Conservation (phyloP, 2,797 vertebrate genomes). For the Lateolabrax maculatus region DNA sequence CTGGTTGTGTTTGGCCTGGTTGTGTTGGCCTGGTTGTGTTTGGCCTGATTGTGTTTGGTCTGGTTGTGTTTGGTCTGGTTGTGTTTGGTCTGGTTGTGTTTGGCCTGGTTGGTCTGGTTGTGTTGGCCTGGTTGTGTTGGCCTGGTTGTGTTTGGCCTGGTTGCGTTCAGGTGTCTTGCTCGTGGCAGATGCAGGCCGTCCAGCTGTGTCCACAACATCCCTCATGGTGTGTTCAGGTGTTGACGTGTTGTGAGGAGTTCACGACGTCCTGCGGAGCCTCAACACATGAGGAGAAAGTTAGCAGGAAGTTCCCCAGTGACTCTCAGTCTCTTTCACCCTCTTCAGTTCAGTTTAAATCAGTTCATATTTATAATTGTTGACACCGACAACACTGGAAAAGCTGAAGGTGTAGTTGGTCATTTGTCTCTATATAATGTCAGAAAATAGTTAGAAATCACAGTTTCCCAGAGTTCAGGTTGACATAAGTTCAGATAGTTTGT, state of each 20-base stretch:
- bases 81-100: too few species aligned
- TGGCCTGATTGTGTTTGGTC: not conserved
- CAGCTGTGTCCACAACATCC: slow-evolving; percentile 50
- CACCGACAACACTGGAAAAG: not conserved
- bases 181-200: slow-evolving; percentile 30
- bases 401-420: not conserved
- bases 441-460: not conserved
- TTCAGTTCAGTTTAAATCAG: not conserved
- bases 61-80: slow-evolving; percentile 8
- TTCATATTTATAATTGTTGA: not conserved
- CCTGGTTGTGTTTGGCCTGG: too few species aligned
- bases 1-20: too few species aligned
- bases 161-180: too few species aligned
- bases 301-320: not conserved
- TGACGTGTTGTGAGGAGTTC: slow-evolving; percentile 6
- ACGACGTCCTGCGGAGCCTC: not conserved
- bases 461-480: not conserved
- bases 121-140: too few species aligned
- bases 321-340: not conserved
- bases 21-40: too few species aligned
- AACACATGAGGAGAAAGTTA: slow-evolving; percentile 1
- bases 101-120: too few species aligned
- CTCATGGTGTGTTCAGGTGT: slow-evolving; percentile 43
- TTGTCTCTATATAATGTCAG: not conserved
- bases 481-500: not conserved